Evolutionary conservation across 53 echinoderm and acorn worm species (phyloP), one percentile per base, ranked within the genome.

Genomic region (Astropecten irregularis): DNA sequence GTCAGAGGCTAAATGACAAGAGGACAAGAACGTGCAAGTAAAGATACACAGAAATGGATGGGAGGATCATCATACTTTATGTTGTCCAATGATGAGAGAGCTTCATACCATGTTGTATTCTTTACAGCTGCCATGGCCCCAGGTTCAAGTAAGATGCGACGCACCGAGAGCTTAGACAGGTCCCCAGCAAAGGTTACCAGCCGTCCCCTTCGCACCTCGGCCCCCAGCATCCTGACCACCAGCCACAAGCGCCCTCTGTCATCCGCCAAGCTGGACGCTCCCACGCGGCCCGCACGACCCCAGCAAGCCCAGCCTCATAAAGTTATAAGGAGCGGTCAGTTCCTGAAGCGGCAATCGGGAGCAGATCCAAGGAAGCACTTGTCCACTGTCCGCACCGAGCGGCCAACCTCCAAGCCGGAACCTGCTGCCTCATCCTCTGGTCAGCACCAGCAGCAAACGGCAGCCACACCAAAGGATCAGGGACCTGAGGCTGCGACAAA

Each of bases 131-230:
- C 91, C 20, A 87, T 68, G n/a, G 20, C 68, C 16, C 11, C 79
- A 7, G 60, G 61, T 18, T 20, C 5, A 2, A 33, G 20, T 26
- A 79, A 79, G 79, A 79, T 79, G 9, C 84, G 23, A 37, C 87
- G 35, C 15, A 67, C 30, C 36, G 73, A 84, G 72, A 67, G 37
- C 33, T 30, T 35, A n/a, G 82, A 60, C 31, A 46, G 22, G 19
- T 49, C 84, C 1, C 83, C 91, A 9, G 87, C 87, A 30, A 87
- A 88, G 46, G 65, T 87, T 36, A 35, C 59, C 20, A 72, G 73
- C 49, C 72, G 85, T 10, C 85, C 74, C 36, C 42, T 26, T 15
- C 87, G 91, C 16, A 73, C 88, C 30, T 87, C 91, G 0, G 91
- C 91, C 29, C 91, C 87, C 16, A 68, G 87, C 63, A 84, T 63